phyloP scores from a whole-genome alignment of 2,113 vertebrate genomes.

The Hemiscyllium ocellatum region DNA sequence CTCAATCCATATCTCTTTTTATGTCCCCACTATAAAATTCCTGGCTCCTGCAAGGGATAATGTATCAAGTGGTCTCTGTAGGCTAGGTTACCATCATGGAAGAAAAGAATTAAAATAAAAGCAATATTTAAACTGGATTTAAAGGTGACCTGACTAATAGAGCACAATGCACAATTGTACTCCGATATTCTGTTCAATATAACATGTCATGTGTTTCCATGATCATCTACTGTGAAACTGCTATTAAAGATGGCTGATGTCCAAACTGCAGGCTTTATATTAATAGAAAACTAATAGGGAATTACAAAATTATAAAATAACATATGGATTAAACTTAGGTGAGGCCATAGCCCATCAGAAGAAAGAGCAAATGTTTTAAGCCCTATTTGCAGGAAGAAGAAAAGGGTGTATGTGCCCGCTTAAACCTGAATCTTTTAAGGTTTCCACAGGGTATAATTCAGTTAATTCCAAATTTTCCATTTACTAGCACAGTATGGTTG shows the following conservation, averaged over 20 bases:
- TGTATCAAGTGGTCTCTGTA: background rate
- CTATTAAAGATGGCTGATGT: background rate
- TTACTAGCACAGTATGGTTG: background rate
- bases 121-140: conserved; percentile 25
- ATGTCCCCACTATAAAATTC: background rate
- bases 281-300: background rate
- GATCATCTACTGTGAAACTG: background rate
- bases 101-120: conserved; percentile 10
- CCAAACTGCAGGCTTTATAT: background rate
- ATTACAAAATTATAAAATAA: background rate
- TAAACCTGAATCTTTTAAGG: background rate
- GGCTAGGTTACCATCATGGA: background rate
- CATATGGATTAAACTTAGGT: background rate
- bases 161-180: background rate
- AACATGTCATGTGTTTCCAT: background rate
- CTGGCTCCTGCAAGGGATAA: background rate
- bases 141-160: background rate
- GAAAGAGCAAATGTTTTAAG: background rate
- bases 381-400: background rate
- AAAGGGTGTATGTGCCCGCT: background rate
- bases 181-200: background rate
- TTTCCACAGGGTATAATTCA: background rate
- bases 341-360: background rate
- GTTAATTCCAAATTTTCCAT: background rate
- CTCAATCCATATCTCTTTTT: background rate